Conservation (phyloP, 2,888 invertebrate species). For the Ennomos quercinarius region DNA sequence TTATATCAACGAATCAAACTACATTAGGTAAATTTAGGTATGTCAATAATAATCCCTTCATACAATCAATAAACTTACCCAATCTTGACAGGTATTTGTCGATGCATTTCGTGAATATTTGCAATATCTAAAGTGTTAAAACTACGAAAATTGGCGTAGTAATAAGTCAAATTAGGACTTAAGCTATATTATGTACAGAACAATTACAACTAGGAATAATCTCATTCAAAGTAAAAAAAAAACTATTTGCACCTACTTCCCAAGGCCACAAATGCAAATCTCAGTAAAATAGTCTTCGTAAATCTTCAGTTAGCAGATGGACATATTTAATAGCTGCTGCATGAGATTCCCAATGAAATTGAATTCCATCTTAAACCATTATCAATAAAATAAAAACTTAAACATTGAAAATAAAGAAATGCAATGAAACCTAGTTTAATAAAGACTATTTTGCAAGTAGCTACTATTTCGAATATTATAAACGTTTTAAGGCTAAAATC, state of each 20-base stretch:
- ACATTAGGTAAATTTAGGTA: slow-evolving; percentile 36
- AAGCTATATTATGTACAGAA: slow-evolving; percentile 78
- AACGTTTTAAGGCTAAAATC: slow-evolving; percentile 20
- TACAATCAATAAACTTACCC: slow-evolving; percentile 26
- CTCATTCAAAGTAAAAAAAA: slow-evolving; percentile 75
- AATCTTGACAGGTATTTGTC: slow-evolving; percentile 21
- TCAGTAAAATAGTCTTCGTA: slow-evolving; percentile 23
- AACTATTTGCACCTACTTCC: slow-evolving; percentile 61
- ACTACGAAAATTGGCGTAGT: slow-evolving; percentile 63
- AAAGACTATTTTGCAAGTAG: too few relatives aligned
- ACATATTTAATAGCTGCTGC: slow-evolving; percentile 38
- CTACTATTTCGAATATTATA: not conserved
- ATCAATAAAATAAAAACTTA: slow-evolving; percentile 2
- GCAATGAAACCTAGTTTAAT: slow-evolving; percentile 3
- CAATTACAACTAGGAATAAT: slow-evolving; percentile 75
- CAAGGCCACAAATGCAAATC: slow-evolving; percentile 60
- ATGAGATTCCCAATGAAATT: slow-evolving; percentile 63
- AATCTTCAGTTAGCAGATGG: slow-evolving; percentile 25
- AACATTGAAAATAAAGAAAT: slow-evolving; percentile 40
- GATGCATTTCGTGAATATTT: slow-evolving; percentile 45
- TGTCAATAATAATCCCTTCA: slow-evolving; percentile 37
- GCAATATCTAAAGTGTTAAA: slow-evolving; percentile 49
- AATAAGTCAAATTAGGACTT: slow-evolving; percentile 65
- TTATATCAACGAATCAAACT: slow-evolving; percentile 45
- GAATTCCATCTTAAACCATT: slow-evolving; percentile 39